Percentiles rank a stretch among this genome's conserved stretches.
These are phyloP conservation scores for Ifrita kowaldi DNA, from an alignment of 2,113 vertebrate genomes.

Conservation along the genomic window DNA sequence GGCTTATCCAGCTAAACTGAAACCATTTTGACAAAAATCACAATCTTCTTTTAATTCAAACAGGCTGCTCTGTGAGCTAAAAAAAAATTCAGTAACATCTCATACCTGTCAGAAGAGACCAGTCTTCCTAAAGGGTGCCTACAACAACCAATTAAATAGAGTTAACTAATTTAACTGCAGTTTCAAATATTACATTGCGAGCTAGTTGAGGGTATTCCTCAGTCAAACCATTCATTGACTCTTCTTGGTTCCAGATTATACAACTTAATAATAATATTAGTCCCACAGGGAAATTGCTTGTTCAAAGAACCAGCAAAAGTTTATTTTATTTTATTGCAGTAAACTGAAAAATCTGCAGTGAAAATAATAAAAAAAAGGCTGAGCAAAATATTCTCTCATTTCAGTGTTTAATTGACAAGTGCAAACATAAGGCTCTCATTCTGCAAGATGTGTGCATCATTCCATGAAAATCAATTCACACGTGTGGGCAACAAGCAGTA, in stretches of 20 bases:
- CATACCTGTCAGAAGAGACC: not conserved
- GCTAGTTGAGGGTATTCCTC: not conserved
- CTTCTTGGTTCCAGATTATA: not conserved
- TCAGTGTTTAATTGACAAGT: slow-evolving; percentile 54
- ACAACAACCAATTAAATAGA: not conserved
- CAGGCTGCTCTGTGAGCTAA: not conserved
- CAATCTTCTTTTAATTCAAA: not conserved
- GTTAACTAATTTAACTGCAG: not conserved
- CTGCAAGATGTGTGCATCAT: slow-evolving; percentile 19
- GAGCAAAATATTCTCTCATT: slow-evolving; percentile 11
- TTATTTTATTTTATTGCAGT: not conserved
- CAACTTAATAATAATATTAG: not conserved
- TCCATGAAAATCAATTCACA: slow-evolving; percentile 24
- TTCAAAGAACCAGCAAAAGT: not conserved
- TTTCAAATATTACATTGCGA: not conserved
- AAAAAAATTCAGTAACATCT: not conserved
- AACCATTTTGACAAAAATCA: not conserved
- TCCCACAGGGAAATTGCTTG: not conserved
- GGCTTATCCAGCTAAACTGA: not conserved
- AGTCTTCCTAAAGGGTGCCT: not conserved
- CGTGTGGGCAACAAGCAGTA: slow-evolving; percentile 29
- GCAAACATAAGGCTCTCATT: slow-evolving; percentile 53
- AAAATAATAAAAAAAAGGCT: not conserved
- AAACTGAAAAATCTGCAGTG: not conserved
- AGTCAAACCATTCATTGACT: not conserved